These are phyloP conservation scores for Hyalella azteca DNA, from an alignment of 2,888 invertebrate genomes.

Conservation along the genomic window DNA sequence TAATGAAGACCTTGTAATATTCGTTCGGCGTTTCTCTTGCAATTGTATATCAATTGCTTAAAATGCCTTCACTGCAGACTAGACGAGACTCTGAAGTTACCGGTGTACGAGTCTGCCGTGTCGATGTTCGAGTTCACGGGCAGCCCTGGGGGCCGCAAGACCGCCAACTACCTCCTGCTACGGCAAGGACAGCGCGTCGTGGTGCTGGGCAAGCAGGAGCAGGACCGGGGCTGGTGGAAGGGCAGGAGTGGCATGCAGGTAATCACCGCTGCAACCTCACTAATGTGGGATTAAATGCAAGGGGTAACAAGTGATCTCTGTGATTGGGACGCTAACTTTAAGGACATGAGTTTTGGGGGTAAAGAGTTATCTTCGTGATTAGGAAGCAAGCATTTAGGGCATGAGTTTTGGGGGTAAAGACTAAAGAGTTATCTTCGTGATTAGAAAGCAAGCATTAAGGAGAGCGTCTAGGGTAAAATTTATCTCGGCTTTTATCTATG, in stretches of 20 bases:
- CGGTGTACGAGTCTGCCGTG: slow-evolving; percentile 52
- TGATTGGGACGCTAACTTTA: not conserved
- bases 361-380: too few relatives aligned
- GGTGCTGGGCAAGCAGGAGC: slow-evolving; percentile 53
- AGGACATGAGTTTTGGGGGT: not conserved
- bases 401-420: too few relatives aligned
- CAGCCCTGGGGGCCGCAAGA: slow-evolving; percentile 22
- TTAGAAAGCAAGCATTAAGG: too few relatives aligned
- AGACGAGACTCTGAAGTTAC: slow-evolving; percentile 39
- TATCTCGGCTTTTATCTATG: too few relatives aligned
- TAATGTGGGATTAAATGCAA: not conserved
- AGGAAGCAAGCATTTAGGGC: too few relatives aligned
- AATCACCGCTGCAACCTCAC: not conserved
- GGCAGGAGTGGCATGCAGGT: slow-evolving; percentile 55
- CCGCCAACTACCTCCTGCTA: slow-evolving; percentile 48
- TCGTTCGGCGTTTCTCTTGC: too few relatives aligned
- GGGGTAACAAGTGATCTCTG: not conserved
- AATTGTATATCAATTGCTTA: too few relatives aligned
- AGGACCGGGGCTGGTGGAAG: slow-evolving; percentile 58
- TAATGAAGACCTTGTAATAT: too few relatives aligned
- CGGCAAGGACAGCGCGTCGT: slow-evolving; percentile 53
- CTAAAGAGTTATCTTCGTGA: too few relatives aligned
- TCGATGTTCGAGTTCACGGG: slow-evolving; percentile 46
- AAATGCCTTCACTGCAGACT: slow-evolving; percentile 4
- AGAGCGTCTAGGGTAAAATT: too few relatives aligned